Conservation (phyloP, 1,140 invertebrate species). For the Sinella curviseta region DNA sequence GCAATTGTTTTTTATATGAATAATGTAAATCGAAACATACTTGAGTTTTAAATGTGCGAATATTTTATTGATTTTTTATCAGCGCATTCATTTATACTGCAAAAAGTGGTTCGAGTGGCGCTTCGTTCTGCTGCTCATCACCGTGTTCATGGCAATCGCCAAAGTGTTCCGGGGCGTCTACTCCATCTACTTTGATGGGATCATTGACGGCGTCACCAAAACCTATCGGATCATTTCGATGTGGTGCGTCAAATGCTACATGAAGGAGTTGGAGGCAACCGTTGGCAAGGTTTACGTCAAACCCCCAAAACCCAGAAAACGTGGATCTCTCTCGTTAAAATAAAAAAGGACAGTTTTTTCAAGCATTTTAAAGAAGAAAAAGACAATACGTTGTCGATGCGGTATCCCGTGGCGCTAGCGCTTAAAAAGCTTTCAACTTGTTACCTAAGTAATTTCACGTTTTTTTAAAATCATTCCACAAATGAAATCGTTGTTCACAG, state of each 20-base stretch:
- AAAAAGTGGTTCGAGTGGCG: constrained; percentile 12
- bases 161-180: not conserved
- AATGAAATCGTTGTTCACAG: no score
- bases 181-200: not conserved
- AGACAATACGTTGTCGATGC: no score
- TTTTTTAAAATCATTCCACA: no score
- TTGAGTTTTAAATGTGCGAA: no score
- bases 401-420: no score
- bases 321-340: constrained; percentile 7
- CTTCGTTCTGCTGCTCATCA: not conserved
- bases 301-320: constrained; percentile 9
- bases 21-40: no score
- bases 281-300: constrained; percentile 14
- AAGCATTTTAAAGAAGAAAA: not conserved
- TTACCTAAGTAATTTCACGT: no score
- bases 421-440: no score
- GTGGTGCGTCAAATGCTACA: not conserved
- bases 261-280: not conserved
- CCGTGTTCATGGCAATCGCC: not conserved
- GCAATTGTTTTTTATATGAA: no score
- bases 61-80: not conserved
- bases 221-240: not conserved
- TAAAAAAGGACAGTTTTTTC: not conserved
- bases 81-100: not conserved
- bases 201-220: constrained; percentile 14